These are phyloP conservation scores for Adelognathus sp. DNA, from an alignment of 2,888 invertebrate species.

Conservation along the genomic window DNA sequence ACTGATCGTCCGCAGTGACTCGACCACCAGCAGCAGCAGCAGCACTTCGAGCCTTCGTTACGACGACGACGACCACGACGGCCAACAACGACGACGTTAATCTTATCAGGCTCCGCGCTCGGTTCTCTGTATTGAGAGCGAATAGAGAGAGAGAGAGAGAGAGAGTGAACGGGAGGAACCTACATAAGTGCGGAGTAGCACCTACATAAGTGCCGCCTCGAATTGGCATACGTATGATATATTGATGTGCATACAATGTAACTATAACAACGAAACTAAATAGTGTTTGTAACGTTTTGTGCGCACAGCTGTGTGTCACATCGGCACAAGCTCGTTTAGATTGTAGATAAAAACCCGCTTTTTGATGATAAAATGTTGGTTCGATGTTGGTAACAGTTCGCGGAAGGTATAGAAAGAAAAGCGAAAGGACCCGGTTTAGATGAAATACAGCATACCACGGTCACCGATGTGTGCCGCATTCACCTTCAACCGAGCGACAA, in stretches of 20 bases:
- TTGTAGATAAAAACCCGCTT: no score
- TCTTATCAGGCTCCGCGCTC: conserved; percentile 45
- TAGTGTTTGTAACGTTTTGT: background rate
- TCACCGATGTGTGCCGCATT: no score
- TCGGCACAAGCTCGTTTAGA: no score
- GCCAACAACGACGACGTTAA: conserved; percentile 39
- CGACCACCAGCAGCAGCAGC: conserved; percentile 3
- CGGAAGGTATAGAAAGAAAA: conserved; percentile 10
- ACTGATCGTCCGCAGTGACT: conserved; percentile 2
- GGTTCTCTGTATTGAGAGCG: background rate
- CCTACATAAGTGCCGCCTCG: background rate
- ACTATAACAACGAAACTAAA: background rate
- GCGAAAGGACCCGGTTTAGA: conserved; percentile 16
- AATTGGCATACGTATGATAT: background rate
- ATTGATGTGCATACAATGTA: no score
- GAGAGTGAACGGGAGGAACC: background rate
- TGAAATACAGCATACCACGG: no score
- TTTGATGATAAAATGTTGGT: background rate
- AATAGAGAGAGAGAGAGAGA: conserved; percentile 25
- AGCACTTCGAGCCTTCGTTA: conserved; percentile 2
- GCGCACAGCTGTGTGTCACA: background rate
- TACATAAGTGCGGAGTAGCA: background rate
- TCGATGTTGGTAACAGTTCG: background rate
- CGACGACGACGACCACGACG: conserved; percentile 17
- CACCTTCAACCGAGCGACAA: no score